Percentiles rank a stretch among this genome's conserved stretches.
Evolutionary conservation across 2,113 vertebrate species (phyloP).

Genomic region (Trogon melanurus): DNA sequence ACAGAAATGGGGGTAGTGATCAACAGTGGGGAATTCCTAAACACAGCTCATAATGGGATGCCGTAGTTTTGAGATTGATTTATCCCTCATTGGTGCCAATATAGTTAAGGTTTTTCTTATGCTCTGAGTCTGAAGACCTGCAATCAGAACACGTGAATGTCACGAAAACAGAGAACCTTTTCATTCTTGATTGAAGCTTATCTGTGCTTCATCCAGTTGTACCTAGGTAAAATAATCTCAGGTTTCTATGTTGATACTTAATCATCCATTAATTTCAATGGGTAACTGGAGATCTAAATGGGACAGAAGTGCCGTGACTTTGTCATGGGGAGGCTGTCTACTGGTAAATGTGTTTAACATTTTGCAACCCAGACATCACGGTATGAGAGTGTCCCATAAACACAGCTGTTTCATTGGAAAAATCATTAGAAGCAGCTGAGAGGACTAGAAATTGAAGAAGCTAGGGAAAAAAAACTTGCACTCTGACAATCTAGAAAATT

Average conservation of each 20-base stretch:
- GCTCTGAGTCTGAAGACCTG: neutral
- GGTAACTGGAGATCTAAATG: neutral
- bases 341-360: neutral
- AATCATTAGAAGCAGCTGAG: neutral
- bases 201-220: neutral
- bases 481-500: neutral
- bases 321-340: neutral
- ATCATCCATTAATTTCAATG: neutral
- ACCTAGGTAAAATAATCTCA: neutral
- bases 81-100: neutral
- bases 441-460: neutral
- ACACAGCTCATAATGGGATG: neutral
- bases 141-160: neutral
- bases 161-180: neutral
- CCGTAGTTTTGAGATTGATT: neutral
- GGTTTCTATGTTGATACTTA: neutral
- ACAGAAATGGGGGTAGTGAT: neutral
- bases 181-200: neutral
- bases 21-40: neutral
- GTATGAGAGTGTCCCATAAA: neutral
- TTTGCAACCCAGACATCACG: neutral
- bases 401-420: neutral
- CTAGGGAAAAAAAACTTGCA: neutral
- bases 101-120: neutral
- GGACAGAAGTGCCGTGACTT: neutral